phyloP scores from a whole-genome alignment of 2,797 vertebrate species.

The Crenichthys baileyi region DNA sequence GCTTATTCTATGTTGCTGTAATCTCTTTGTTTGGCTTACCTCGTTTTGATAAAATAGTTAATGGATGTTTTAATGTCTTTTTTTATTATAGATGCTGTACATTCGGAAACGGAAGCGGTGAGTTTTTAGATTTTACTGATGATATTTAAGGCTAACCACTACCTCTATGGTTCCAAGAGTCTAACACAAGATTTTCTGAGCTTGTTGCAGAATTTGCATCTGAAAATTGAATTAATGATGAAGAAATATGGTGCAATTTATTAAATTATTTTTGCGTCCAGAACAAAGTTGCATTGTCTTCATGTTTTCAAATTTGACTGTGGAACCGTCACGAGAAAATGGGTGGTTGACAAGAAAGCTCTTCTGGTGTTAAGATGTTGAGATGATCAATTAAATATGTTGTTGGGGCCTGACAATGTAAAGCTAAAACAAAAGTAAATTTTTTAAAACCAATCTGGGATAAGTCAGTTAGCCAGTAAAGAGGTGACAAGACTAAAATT shows the following conservation, averaged over 20 bases:
- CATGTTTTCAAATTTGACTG: neutral
- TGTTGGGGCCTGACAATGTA: too few relatives aligned
- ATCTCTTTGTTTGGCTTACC: neutral
- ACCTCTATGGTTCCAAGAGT: neutral
- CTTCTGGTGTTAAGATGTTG: too few relatives aligned
- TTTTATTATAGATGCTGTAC: conserved; percentile 89
- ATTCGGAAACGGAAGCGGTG: conserved; percentile 97
- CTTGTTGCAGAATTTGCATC: neutral
- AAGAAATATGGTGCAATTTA: neutral
- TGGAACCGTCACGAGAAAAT: neutral
- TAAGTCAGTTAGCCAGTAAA: too few relatives aligned
- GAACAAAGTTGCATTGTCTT: neutral
- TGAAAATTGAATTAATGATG: neutral
- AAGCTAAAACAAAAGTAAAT: too few relatives aligned
- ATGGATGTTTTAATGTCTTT: neutral
- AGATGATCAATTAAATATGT: too few relatives aligned
- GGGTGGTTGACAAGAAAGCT: neutral
- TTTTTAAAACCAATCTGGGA: too few relatives aligned
- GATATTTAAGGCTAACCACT: neutral
- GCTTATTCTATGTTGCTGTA: neutral
- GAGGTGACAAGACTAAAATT: too few relatives aligned
- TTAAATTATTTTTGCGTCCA: too few relatives aligned
- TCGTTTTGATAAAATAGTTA: neutral
- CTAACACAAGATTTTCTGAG: neutral
- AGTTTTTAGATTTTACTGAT: conserved; percentile 38